Conservation (phyloP, 1,140 invertebrate species). For the Harpegnathos saltator region DNA sequence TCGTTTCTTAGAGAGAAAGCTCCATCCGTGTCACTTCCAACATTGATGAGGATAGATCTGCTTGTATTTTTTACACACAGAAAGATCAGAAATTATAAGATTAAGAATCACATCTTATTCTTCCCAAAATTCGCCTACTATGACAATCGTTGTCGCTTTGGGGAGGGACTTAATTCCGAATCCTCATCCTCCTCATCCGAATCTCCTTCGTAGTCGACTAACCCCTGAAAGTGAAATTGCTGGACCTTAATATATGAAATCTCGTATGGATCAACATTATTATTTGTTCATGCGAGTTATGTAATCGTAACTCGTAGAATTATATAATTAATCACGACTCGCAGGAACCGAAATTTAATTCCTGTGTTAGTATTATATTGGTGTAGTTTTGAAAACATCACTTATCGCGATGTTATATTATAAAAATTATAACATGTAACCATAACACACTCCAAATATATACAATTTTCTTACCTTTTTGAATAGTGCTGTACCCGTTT, state of each 20-base stretch:
- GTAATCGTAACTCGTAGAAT: no score
- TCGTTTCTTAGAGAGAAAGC: constrained; percentile 54
- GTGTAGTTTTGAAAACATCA: no score
- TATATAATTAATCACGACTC: no score
- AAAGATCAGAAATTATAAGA: constrained; percentile 62
- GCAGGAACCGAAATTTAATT: no score
- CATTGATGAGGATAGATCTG: constrained; percentile 34
- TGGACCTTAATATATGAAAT: constrained; percentile 10
- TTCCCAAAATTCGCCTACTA: constrained; percentile 84
- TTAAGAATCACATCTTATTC: constrained; percentile 68
- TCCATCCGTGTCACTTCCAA: constrained; percentile 40
- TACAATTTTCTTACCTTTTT: constrained; percentile 86
- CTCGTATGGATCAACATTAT: neutral
- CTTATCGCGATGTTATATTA: no score
- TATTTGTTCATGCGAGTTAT: neutral
- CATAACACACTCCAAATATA: constrained; percentile 34
- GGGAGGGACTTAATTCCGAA: constrained; percentile 87
- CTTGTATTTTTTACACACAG: constrained; percentile 60
- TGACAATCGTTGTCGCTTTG: constrained; percentile 88
- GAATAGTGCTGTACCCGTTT: constrained; percentile 86
- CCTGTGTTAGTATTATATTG: no score
- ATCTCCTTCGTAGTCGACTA: constrained; percentile 98
- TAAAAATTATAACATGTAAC: neutral
- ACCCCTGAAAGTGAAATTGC: constrained; percentile 88
- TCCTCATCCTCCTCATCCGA: constrained; percentile 97